These are phyloP conservation scores for Rhizomys pruinosus DNA, from an alignment of 2,113 vertebrate genomes.

Conservation along the genomic window DNA sequence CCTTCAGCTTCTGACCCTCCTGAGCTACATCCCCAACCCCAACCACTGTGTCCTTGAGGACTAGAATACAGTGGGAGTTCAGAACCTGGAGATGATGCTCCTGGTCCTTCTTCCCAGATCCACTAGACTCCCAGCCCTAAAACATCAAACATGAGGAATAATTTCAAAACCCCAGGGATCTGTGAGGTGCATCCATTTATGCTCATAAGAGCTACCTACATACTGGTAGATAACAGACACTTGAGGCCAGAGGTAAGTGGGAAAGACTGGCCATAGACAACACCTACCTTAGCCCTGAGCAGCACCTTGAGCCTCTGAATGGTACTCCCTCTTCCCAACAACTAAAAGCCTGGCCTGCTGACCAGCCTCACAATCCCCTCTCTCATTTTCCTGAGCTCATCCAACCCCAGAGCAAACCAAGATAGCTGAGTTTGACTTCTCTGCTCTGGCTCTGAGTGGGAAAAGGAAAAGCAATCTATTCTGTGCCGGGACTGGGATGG, in stretches of 20 bases:
- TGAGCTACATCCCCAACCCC: no score
- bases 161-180: not conserved
- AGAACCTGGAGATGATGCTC: not conserved
- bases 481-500: not conserved
- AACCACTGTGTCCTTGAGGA: not conserved
- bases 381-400: not conserved
- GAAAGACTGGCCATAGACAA: not conserved
- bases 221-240: not conserved
- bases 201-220: not conserved
- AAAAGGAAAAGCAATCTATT: not conserved
- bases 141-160: not conserved
- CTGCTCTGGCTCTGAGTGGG: not conserved
- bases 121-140: not conserved
- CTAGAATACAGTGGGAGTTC: not conserved
- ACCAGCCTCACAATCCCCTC: not conserved
- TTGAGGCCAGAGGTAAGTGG: not conserved
- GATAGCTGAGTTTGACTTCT: not conserved
- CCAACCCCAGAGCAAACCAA: not conserved
- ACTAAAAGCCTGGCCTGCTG: not conserved
- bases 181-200: not conserved
- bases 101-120: fast-evolving
- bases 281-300: no score
- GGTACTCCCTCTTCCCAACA: not conserved
- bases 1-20: not conserved
- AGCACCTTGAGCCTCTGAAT: not conserved